phyloP scores from a whole-genome alignment of 2,113 vertebrate species.

The Chaetops frenatus region DNA sequence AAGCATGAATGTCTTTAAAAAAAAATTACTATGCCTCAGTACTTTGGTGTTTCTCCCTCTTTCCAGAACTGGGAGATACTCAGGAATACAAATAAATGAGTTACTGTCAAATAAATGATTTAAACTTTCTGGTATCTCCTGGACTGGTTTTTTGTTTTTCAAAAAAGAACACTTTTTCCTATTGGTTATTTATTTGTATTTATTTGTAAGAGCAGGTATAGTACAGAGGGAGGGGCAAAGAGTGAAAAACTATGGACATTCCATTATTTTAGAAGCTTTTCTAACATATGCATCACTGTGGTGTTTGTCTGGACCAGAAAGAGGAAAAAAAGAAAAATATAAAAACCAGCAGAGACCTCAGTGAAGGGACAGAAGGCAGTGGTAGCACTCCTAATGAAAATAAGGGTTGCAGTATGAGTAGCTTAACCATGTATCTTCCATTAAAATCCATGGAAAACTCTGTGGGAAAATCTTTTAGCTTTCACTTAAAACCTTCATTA shows the following conservation, averaged over 20 bases:
- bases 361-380: background rate
- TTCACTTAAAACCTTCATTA: background rate
- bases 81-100: background rate
- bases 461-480: background rate
- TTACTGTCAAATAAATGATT: background rate
- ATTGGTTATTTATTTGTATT: background rate
- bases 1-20: background rate
- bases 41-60: background rate
- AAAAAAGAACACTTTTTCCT: too few relatives aligned
- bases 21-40: background rate
- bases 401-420: background rate
- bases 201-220: background rate
- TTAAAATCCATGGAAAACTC: background rate
- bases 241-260: background rate
- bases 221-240: accelerated
- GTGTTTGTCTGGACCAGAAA: background rate
- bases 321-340: background rate
- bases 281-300: background rate
- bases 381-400: background rate
- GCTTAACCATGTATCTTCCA: background rate
- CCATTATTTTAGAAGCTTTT: background rate
- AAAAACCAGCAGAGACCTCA: background rate
- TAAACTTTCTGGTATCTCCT: background rate
- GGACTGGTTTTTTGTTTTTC: too few relatives aligned
- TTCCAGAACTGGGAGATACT: background rate